Conservation (phyloP, 1,140 invertebrate species). For the Microplitis demolitor region DNA sequence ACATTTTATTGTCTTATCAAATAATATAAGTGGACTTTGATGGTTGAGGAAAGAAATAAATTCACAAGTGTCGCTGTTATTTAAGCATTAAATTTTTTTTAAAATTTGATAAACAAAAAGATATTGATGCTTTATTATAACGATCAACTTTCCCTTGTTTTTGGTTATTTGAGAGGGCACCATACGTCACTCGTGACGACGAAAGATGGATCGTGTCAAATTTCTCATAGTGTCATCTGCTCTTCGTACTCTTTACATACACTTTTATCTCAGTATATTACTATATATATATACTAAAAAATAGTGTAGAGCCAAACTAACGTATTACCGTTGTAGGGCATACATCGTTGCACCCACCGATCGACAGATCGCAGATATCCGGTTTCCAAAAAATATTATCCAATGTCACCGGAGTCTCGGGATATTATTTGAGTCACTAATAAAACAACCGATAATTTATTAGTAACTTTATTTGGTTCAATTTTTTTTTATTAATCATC, state of each 20-base stretch:
- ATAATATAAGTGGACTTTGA: no score
- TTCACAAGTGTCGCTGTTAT: no score
- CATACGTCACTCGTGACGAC: constrained; percentile 18
- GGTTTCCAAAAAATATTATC: constrained; percentile 21
- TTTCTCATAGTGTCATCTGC: constrained; percentile 37
- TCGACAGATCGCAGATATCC: constrained; percentile 31
- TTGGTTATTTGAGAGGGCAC: constrained; percentile 14
- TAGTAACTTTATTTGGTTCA: background rate
- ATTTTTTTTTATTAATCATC: background rate
- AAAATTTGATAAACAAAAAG: background rate
- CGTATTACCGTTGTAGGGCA: no score
- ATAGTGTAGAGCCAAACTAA: no score
- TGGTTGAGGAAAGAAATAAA: no score
- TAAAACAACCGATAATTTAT: no score
- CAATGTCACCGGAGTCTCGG: background rate
- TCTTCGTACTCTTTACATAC: constrained; percentile 19
- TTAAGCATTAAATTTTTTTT: background rate
- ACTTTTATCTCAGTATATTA: no score
- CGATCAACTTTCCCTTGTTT: constrained; percentile 6
- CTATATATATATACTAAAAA: no score
- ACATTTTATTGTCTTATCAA: no score
- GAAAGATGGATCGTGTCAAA: constrained; percentile 25
- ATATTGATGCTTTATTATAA: background rate
- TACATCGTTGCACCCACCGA: constrained; percentile 10
- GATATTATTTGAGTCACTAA: no score